Evolutionary conservation across 2,888 invertebrate species (phyloP), one percentile per base, ranked within the genome.

Genomic region (Tridacna gigas): DNA sequence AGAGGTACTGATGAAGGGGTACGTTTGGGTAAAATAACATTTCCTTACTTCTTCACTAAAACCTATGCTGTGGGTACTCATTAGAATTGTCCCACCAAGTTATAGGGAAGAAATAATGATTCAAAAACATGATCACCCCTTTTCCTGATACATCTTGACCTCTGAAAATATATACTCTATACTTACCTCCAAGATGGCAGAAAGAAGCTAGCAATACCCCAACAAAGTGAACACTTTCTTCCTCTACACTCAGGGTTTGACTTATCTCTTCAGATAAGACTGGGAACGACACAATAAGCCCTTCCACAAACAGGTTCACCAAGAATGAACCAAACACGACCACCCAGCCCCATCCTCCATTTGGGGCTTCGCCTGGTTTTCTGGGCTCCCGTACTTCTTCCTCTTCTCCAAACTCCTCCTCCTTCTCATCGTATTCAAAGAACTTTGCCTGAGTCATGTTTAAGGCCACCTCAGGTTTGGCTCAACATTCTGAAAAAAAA

Each of bases 161-260:
- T 37, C 37, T 7, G 37, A 37, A 37, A 37, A 7, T 37, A 37
- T 4, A 37, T 37, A 37, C 56, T 56, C 20, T 56, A 56, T 5
- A 66, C 13, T 96, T 95, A 0, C 95, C 93, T 75, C 97, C 95
- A 89, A 98, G 96, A 83, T 96, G 96, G 15, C 97, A 97, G 90
- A 97, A 97, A 63, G 97, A 97, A 95, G 69, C 99, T 99, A 94
- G 99, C 99, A 82, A 91, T 1, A 75, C 56, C 4, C 73, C 75
- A 89, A 88, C 66, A 87, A 80, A 80, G 85, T 89, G 65, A 77
- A 88, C 63, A 84, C 76, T 63, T 28, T 45, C n/a, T 56, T 60
- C 63, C 20, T 56, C 67, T n/a, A 71, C 51, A 7, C 82, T 69
- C 37, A 74, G 84, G 15, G 75, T 69, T 20, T 84, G 79, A 25